Evolutionary conservation across 2,113 vertebrate genomes (phyloP).

Genomic region (Hipposideros armiger): DNA sequence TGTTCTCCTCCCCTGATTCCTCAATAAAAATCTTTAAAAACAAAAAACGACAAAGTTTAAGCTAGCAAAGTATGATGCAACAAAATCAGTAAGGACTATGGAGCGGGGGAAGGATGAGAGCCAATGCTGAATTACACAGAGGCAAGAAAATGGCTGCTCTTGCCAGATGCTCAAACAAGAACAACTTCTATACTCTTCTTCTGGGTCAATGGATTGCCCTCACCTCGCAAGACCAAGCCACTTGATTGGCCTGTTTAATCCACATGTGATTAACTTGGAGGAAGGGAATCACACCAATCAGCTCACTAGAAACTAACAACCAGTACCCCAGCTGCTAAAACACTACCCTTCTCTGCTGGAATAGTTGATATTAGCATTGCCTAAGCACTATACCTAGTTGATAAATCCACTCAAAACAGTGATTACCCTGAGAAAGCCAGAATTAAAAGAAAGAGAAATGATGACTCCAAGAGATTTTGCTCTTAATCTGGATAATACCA

Average conservation of each 20-base stretch:
- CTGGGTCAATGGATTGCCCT: not conserved
- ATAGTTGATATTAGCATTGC: not conserved
- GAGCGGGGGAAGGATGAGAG: too few species aligned
- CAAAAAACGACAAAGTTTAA: not conserved
- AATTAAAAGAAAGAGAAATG: not conserved
- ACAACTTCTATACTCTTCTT: too few species aligned
- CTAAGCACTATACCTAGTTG: not conserved
- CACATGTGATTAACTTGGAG: not conserved
- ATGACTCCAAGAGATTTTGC: not conserved
- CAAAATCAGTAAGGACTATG: rapidly evolving
- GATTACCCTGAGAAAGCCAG: not conserved
- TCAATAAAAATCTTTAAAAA: not conserved
- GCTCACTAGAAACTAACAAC: not conserved
- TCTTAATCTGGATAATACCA: not conserved
- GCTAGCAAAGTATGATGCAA: too few species aligned
- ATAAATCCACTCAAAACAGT: not conserved
- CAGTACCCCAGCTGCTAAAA: not conserved
- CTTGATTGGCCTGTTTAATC: not conserved
- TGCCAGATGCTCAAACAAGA: not conserved
- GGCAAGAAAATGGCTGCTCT: not conserved
- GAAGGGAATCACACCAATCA: not conserved
- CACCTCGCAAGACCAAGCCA: not conserved
- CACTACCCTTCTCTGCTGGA: not conserved
- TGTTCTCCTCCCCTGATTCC: too few species aligned
- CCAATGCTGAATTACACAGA: not conserved